Evolutionary conservation across 2,797 vertebrate species (phyloP), one percentile per base, ranked within the genome.

Genomic region (Enteromius argenteus): DNA sequence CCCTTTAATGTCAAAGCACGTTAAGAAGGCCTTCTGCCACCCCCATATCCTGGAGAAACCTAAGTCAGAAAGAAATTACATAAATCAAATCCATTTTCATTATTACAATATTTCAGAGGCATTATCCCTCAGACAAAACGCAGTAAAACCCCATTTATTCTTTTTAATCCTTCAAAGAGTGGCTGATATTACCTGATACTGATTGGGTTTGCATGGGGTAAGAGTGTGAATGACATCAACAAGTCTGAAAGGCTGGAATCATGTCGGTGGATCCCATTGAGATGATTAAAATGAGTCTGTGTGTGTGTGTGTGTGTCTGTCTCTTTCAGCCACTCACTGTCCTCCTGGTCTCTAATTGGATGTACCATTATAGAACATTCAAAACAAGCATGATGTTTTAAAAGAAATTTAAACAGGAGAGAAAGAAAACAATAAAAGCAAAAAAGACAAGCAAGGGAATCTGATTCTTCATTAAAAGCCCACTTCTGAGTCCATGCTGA

Each of bases 151-250:
- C 91, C 83, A 91, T 88, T 94, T 92, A 95, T 92, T 93, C 91
- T 90, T 67, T 60, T 89, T 95, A 95, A 95, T 95, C 94, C 94
- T 91, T 93, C 90, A 93, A 94, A 94, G 91, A 90, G 91, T 90
- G 79, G 78, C 90, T 89, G 93, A 94, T 94, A 91, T 93, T 90
- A 94, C 93, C 94, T 95, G 94, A 94, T 94, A 92, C 58, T 81
- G 71, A 30, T 68, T 72, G 72, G 80, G 79, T 80, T 74, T 79
- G 75, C 64, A n/a, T 53, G 39, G 77, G 46, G 64, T 66, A 73
- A 51, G 79, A 86, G 87, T 91, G 90, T 91, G 90, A 94, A 93
- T 91, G 88, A 90, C 91, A 93, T 93, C 92, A 92, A 92, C 92
- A 92, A 92, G 90, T 93, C 92, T 62, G 46, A 84, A 49, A 90